These are phyloP conservation scores for Artemisiospiza belli DNA, from an alignment of 2,113 vertebrate species.

Conservation along the genomic window DNA sequence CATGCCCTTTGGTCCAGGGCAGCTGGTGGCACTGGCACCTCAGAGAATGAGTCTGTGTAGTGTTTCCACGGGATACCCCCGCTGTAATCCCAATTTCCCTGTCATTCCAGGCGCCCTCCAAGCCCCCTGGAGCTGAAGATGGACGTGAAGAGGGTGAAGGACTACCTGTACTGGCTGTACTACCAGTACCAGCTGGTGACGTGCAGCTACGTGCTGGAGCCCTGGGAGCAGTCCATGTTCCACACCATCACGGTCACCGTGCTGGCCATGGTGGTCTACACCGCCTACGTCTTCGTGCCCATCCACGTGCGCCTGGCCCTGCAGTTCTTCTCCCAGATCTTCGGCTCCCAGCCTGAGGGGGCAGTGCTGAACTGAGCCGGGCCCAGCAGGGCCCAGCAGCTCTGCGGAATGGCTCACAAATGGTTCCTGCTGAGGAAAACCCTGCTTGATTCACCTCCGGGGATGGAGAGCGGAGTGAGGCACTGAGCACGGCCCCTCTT, in stretches of 20 bases:
- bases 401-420: background rate
- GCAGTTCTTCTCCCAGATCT: conserved; percentile 90
- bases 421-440: background rate
- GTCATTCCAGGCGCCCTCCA: conserved; percentile 4
- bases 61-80: fast-evolving
- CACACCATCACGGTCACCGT: conserved; percentile 87
- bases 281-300: conserved; percentile 93
- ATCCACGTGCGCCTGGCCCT: conserved; percentile 90
- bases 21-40: fast-evolving
- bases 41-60: background rate
- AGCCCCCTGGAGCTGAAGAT: conserved; percentile 64
- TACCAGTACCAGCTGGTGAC: conserved; percentile 97
- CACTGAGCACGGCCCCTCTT: background rate
- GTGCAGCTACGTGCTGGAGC: conserved; percentile 94
- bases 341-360: conserved; percentile 78
- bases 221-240: conserved; percentile 95
- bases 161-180: conserved; percentile 92
- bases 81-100: background rate
- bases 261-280: conserved; percentile 92
- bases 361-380: conserved; percentile 76
- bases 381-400: background rate
- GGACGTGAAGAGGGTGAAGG: conserved; percentile 86
- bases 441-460: background rate
- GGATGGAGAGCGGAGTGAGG: background rate
- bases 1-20: no score